Base-by-base conservation (phyloP, 1,140 invertebrate species). In the Thrips palmi region DNA sequence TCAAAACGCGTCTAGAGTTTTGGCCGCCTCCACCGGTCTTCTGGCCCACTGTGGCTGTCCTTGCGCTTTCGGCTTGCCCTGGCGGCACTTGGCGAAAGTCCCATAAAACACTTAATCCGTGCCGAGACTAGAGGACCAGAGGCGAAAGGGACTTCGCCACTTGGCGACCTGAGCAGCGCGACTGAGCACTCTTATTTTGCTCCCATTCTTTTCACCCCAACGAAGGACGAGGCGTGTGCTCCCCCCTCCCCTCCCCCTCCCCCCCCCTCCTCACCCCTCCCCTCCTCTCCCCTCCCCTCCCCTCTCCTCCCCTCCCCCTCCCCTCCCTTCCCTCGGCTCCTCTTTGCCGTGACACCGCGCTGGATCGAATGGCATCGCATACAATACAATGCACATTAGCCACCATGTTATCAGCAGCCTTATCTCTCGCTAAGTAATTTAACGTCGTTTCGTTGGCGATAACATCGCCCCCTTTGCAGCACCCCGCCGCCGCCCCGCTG, bases 151-250 rank as follows among this genome's bases (percentile, higher is more conserved):
- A 30, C 28, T 17, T 39, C 14, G 21, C 33, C 21, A 27, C 21
- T 20, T 35, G 42, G 34, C 22, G 42, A 30, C 33, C 23, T 22
- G 33, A 12, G 37, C 37, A 37, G 40, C 34, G 31, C 41, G 55
- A 59, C 52, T 49, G 51, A 33, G 28, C 55, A 45, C 46, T 57
- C 59, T 59, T 55, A 56, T 54, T 59, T 60, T 60, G 58, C 55
- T 55, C 59, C 55, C 60, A 60, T 61, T 57, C 59, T 55, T 57
- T 55, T 57, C 56, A 59, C 51, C 56, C 47, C 52, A 57, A 57
- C 58, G 56, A 60, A 58, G 60, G 59, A 60, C 57, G 55, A 57
- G 52, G 55, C 59, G 59, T 61, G 60, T 60, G 59, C 58, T 55
- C 53, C 51, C 40, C 25, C 40, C 24, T 25, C 32, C 15, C 39